Evolutionary conservation across 2,888 invertebrate species (phyloP).

Genomic region (Drosophila multiciliata): DNA sequence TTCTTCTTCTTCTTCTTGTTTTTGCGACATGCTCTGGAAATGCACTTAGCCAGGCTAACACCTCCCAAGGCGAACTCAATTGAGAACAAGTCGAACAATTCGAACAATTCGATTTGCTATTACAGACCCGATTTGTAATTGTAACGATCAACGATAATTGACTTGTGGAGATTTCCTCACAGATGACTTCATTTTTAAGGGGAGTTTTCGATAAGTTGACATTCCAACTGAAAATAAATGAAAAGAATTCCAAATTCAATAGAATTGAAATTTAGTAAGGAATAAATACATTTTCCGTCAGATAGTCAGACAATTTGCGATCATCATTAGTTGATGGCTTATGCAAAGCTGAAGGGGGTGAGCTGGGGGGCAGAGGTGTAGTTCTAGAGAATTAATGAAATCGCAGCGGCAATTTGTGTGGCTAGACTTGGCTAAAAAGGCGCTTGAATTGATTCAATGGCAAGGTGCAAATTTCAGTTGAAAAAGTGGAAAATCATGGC

Average conservation of each 20-base stretch:
- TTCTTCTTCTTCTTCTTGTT: background rate
- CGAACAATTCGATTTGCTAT: conserved; percentile 63
- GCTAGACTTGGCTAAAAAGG: conserved; percentile 14
- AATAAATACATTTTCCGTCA: background rate
- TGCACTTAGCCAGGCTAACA: conserved; percentile 61
- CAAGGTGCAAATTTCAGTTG: conserved; percentile 24
- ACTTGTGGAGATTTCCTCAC: conserved; percentile 35
- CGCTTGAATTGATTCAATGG: conserved; percentile 30
- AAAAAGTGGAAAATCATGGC: conserved; percentile 33
- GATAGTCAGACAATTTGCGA: conserved; percentile 5
- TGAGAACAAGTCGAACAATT: conserved; percentile 47
- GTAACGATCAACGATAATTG: conserved; percentile 52
- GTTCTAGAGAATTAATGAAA: conserved; percentile 4
- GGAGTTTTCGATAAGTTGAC: background rate
- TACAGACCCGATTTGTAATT: conserved; percentile 41
- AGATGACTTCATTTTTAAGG: conserved; percentile 18
- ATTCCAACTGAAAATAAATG: background rate
- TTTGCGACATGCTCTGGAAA: conserved; percentile 53
- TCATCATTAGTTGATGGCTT: conserved; percentile 30
- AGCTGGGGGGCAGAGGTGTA: background rate
- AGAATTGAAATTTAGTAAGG: background rate
- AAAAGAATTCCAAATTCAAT: background rate
- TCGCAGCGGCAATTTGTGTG: conserved; percentile 10
- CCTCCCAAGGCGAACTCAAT: conserved; percentile 50
- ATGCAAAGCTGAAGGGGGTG: background rate